Conservation (phyloP, 1,140 invertebrate genomes). For the Homarus americanus region DNA sequence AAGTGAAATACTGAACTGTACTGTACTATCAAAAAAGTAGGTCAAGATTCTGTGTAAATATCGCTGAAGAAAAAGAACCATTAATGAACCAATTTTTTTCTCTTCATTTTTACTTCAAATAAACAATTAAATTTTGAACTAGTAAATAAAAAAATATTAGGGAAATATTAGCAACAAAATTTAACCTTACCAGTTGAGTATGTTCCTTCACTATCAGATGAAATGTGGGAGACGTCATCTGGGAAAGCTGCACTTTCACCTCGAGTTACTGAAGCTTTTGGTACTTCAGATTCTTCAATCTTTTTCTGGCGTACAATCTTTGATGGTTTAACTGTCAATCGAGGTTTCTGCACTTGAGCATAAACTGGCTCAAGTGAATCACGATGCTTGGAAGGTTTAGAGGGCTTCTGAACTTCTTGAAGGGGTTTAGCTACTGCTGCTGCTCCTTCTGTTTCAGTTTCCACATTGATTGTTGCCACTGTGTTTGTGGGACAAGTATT, state of each 20-base stretch:
- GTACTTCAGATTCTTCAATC: background rate
- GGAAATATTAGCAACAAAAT: too few species aligned
- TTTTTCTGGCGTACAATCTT: background rate
- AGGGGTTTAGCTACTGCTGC: background rate
- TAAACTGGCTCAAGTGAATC: constrained; percentile 36
- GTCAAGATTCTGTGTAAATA: too few species aligned
- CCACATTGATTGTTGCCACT: background rate
- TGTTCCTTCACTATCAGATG: constrained; percentile 32
- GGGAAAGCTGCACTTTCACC: constrained; percentile 48
- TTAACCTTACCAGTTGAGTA: constrained; percentile 38
- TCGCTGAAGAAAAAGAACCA: too few species aligned
- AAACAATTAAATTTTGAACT: too few species aligned
- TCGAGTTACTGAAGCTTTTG: background rate
- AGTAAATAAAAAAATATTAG: too few species aligned
- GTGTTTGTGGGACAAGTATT: background rate
- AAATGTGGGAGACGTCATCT: constrained; percentile 53
- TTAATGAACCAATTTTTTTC: too few species aligned
- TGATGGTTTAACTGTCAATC: background rate
- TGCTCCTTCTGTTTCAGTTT: background rate
- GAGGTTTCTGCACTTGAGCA: constrained; percentile 43
- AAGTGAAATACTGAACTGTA: too few species aligned
- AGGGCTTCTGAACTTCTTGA: background rate
- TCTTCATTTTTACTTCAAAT: too few species aligned
- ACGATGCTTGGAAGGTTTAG: background rate
- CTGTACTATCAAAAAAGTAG: too few species aligned